Evolutionary conservation across 2,888 invertebrate species (phyloP).

Genomic region (Pardosa pseudoannulata): DNA sequence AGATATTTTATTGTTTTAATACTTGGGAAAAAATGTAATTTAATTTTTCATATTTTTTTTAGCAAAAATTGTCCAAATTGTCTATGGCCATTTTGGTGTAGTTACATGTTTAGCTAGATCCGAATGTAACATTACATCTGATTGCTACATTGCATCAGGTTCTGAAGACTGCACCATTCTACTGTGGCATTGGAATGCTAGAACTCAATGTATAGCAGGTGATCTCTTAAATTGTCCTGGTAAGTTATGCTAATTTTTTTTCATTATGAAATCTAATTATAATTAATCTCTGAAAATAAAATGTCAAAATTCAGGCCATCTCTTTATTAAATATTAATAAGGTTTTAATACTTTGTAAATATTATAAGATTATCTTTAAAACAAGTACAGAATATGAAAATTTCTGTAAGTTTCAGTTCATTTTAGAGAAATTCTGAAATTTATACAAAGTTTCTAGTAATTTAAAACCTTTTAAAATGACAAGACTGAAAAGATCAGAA

Average conservation of each 20-base stretch:
- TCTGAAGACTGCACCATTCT: constrained; percentile 98
- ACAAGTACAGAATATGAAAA: no score
- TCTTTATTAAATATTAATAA: neutral
- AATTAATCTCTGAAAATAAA: no score
- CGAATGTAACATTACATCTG: constrained; percentile 98
- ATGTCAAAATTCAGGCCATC: no score
- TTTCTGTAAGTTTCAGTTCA: no score
- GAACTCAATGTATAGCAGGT: constrained; percentile 97
- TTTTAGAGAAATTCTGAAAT: no score
- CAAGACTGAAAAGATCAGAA: no score
- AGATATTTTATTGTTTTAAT: no score
- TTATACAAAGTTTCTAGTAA: no score
- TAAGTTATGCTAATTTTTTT: no score
- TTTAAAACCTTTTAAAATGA: no score
- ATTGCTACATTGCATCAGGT: constrained; percentile 98
- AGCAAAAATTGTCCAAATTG: constrained; percentile 98
- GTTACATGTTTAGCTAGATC: constrained; percentile 98
- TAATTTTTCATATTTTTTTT: constrained; percentile 75
- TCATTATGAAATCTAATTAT: no score
- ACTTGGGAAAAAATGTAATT: neutral
- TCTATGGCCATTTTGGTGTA: constrained; percentile 99
- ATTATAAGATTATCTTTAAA: no score
- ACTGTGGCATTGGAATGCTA: constrained; percentile 98
- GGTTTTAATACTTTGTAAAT: neutral
- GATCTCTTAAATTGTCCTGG: constrained; percentile 81